Conservation (phyloP, 1,140 invertebrate genomes). For the Tetranychus urticae region DNA sequence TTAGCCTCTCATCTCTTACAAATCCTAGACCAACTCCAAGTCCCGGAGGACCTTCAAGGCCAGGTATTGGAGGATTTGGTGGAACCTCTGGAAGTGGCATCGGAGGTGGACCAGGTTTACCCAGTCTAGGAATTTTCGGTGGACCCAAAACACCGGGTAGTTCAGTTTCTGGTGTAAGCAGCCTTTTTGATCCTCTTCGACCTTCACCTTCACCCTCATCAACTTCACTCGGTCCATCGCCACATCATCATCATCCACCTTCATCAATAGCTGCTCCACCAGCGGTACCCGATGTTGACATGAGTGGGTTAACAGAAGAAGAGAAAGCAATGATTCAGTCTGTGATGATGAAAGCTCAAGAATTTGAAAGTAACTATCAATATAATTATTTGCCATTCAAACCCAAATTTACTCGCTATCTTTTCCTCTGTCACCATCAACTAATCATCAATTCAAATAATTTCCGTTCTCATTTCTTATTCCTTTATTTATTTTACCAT, state of each 20-base stretch:
- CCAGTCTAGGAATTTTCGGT: not conserved
- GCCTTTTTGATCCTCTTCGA: not conserved
- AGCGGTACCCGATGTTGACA: conserved; percentile 28
- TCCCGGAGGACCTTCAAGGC: not conserved
- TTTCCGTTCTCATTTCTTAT: no score
- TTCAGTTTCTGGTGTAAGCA: not conserved
- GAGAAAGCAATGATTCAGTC: conserved; percentile 32
- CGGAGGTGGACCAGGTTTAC: not conserved
- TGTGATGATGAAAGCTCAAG: conserved; percentile 35
- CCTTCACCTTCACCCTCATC: no score
- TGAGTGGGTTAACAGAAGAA: conserved; percentile 33
- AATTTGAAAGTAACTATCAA: conserved; percentile 12
- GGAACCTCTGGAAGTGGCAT: not conserved
- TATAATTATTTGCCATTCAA: no score
- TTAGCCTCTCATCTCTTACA: no score
- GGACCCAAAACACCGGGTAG: not conserved
- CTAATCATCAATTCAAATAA: no score
- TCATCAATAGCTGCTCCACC: conserved; percentile 4
- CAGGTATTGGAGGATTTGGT: not conserved
- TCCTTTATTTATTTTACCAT: no score
- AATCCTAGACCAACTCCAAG: no score
- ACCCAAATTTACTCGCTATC: not conserved
- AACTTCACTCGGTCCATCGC: not conserved
- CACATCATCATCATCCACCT: not conserved
- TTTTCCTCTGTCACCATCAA: not conserved